These are phyloP conservation scores for Phocides pigmalion DNA, from an alignment of 1,140 invertebrate genomes.

Conservation along the genomic window DNA sequence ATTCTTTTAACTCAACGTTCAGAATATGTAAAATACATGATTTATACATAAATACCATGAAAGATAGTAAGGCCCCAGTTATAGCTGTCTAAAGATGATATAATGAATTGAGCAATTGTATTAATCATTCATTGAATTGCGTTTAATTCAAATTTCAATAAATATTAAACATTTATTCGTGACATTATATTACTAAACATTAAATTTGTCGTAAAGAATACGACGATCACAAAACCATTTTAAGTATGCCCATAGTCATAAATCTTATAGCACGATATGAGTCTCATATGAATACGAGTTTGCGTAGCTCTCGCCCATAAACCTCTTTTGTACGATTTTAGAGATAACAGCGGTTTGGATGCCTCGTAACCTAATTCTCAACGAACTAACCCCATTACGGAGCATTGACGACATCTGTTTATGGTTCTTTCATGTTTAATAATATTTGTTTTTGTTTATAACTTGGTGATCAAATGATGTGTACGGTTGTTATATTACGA, in stretches of 20 bases:
- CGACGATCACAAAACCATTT: slow-evolving; percentile 26
- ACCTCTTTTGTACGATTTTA: slow-evolving; percentile 41
- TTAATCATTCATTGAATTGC: too few species aligned
- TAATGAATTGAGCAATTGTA: too few species aligned
- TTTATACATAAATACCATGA: too few species aligned
- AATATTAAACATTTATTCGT: too few species aligned
- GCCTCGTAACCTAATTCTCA: slow-evolving; percentile 46
- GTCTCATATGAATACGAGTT: slow-evolving; percentile 27
- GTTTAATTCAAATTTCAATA: too few species aligned
- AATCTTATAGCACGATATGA: slow-evolving; percentile 7
- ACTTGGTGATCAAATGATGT: background rate
- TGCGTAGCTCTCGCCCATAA: slow-evolving; percentile 35
- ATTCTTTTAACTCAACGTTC: too few species aligned
- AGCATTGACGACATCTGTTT: slow-evolving; percentile 22
- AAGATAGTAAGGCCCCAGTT: too few species aligned
- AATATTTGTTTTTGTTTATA: slow-evolving; percentile 20
- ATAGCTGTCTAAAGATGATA: too few species aligned
- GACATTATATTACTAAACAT: background rate
- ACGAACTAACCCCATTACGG: slow-evolving; percentile 23
- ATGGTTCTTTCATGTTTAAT: slow-evolving; percentile 17
- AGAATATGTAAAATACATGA: too few species aligned
- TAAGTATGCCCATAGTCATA: slow-evolving; percentile 14
- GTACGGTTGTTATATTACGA: background rate
- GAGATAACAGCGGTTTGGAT: slow-evolving; percentile 36
- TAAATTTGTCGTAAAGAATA: slow-evolving; percentile 12